These are phyloP conservation scores for Alectura lathami DNA, from an alignment of 2,113 vertebrate species.

Conservation along the genomic window DNA sequence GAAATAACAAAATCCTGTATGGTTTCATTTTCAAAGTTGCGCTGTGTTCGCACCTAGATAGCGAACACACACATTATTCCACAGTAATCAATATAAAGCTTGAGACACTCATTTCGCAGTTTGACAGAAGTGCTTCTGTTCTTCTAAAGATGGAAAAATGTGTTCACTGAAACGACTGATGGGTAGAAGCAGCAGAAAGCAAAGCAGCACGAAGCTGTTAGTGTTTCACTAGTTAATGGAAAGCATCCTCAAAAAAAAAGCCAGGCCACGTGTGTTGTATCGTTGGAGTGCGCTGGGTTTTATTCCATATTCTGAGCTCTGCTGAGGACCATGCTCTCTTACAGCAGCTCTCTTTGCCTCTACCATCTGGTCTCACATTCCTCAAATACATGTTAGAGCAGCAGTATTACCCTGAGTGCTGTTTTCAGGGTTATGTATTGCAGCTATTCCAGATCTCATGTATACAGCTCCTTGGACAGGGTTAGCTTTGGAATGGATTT, in stretches of 20 bases:
- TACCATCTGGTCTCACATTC: background rate
- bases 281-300: background rate
- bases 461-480: background rate
- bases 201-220: background rate
- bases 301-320: background rate
- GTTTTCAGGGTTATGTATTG: background rate
- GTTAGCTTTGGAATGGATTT: background rate
- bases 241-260: background rate
- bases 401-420: background rate
- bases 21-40: background rate
- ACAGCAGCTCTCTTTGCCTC: background rate
- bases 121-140: background rate
- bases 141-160: background rate
- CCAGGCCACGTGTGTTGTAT: background rate
- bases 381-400: background rate
- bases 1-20: background rate
- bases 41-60: background rate
- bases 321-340: background rate
- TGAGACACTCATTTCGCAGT: background rate
- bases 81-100: background rate
- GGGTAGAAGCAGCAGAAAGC: background rate
- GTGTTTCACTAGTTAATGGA: background rate
- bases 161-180: background rate
- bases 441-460: background rate
- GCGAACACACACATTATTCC: background rate